Evolutionary conservation across 2,888 invertebrate species (phyloP).

Genomic region (Halictus ligatus): DNA sequence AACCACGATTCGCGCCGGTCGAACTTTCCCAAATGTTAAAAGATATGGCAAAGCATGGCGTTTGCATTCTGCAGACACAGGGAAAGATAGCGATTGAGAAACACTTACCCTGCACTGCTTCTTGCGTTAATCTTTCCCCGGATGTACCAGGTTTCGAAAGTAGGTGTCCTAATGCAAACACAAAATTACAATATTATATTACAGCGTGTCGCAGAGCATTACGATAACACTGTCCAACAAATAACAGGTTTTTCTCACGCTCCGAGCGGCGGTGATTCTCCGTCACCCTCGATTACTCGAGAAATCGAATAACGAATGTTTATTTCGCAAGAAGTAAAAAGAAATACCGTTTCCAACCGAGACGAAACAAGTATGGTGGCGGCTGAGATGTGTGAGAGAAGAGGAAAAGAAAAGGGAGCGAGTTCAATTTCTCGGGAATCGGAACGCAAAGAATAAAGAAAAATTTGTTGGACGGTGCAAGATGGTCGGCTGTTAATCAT

Average conservation of each 20-base stretch:
- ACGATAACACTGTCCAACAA: slow-evolving; percentile 1
- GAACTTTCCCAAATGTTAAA: slow-evolving; percentile 6
- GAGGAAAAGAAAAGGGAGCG: too few species aligned
- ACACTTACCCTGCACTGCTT: slow-evolving; percentile 84
- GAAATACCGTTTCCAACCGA: neutral
- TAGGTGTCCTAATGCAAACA: slow-evolving; percentile 80
- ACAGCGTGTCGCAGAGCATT: neutral
- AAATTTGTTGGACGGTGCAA: neutral
- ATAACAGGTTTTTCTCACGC: neutral
- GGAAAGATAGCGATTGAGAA: slow-evolving; percentile 26
- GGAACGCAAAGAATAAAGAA: neutral
- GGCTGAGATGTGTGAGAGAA: too few species aligned
- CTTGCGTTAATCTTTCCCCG: slow-evolving; percentile 82
- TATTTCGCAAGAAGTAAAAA: neutral
- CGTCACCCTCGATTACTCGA: neutral
- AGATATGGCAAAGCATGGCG: slow-evolving; percentile 48
- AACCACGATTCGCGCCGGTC: neutral
- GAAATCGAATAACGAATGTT: neutral
- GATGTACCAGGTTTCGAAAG: slow-evolving; percentile 84
- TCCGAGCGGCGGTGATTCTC: neutral
- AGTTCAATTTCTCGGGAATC: neutral
- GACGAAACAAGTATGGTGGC: neutral
- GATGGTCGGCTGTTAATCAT: neutral
- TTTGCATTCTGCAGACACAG: slow-evolving; percentile 23
- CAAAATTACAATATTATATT: slow-evolving; percentile 24